Percentiles rank a stretch among this genome's conserved stretches.
Evolutionary conservation across 2,888 invertebrate genomes (phyloP).

Genomic region (Deroplatys truncata): DNA sequence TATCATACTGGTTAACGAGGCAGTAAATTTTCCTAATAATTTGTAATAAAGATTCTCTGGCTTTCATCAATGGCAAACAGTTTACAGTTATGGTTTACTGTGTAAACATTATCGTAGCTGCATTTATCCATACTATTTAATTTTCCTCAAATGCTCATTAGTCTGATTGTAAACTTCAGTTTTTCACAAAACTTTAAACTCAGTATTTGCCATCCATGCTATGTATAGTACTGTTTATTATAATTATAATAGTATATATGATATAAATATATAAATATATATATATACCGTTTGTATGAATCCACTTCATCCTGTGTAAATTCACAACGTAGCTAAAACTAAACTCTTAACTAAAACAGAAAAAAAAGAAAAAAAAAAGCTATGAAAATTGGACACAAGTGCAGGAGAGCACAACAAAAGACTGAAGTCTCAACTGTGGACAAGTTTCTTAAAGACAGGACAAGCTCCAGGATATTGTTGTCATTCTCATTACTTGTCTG

Average conservation of each 20-base stretch:
- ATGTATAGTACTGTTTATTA: conserved; percentile 27
- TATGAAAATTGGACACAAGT: conserved; percentile 11
- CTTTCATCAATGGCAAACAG: neutral
- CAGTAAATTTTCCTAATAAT: neutral
- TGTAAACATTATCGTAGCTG: neutral
- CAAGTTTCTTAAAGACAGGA: neutral
- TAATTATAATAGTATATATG: conserved; percentile 25
- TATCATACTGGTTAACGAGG: neutral
- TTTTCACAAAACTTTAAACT: conserved; percentile 9
- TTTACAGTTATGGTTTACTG: neutral
- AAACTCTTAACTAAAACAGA: conserved; percentile 15
- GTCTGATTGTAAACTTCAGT: neutral
- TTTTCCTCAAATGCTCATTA: conserved; percentile 3
- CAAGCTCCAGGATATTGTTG: neutral
- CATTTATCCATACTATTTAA: neutral
- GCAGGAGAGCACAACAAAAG: conserved; percentile 18
- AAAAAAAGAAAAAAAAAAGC: neutral
- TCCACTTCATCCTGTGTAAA: conserved; percentile 16
- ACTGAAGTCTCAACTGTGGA: conserved; percentile 22
- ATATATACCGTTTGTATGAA: conserved; percentile 21
- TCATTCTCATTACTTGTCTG: conserved; percentile 1
- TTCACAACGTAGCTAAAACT: conserved; percentile 17
- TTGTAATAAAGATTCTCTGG: neutral
- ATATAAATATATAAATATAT: neutral
- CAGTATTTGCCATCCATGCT: conserved; percentile 28